phyloP scores from a whole-genome alignment of 2,797 vertebrate species.

The Philypnodon macrostomus region DNA sequence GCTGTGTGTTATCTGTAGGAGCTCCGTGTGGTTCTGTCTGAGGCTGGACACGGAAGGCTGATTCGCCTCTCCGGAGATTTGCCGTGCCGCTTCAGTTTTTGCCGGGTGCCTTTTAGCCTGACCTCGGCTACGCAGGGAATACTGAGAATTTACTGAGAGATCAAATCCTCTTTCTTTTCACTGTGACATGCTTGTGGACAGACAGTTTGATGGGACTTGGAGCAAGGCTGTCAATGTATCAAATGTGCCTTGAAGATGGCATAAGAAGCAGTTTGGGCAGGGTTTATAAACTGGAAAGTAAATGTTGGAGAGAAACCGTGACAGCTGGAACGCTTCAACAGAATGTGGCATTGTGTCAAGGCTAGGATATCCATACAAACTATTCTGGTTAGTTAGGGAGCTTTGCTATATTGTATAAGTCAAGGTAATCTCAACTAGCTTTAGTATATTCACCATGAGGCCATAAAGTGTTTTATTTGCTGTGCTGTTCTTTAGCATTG shows the following conservation, averaged over 20 bases:
- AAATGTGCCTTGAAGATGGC: neutral
- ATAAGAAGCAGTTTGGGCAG: neutral
- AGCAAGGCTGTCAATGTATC: neutral
- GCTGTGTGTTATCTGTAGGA: slow-evolving; percentile 46
- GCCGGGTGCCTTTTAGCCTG: slow-evolving; percentile 22
- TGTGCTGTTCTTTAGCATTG: no score
- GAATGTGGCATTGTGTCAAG: neutral
- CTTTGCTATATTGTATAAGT: no score
- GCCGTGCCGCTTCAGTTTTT: slow-evolving; percentile 31
- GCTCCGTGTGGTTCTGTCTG: slow-evolving; percentile 41
- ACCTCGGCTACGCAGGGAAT: slow-evolving; percentile 11
- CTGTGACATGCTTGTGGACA: slow-evolving; percentile 5
- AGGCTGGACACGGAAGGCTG: slow-evolving; percentile 48
- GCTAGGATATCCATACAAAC: no score
- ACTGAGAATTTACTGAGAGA: slow-evolving; percentile 15
- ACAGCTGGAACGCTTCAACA: no score
- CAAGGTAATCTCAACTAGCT: no score
- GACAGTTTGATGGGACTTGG: neutral
- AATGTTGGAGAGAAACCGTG: slow-evolving; percentile 2
- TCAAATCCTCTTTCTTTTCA: slow-evolving; percentile 5
- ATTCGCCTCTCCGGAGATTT: slow-evolving; percentile 57
- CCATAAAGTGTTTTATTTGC: no score
- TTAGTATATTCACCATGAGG: no score
- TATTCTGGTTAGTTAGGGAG: no score
- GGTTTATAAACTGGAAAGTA: neutral